phyloP scores from a whole-genome alignment of 2,113 vertebrate genomes.

The Brachypteracias leptosomus region DNA sequence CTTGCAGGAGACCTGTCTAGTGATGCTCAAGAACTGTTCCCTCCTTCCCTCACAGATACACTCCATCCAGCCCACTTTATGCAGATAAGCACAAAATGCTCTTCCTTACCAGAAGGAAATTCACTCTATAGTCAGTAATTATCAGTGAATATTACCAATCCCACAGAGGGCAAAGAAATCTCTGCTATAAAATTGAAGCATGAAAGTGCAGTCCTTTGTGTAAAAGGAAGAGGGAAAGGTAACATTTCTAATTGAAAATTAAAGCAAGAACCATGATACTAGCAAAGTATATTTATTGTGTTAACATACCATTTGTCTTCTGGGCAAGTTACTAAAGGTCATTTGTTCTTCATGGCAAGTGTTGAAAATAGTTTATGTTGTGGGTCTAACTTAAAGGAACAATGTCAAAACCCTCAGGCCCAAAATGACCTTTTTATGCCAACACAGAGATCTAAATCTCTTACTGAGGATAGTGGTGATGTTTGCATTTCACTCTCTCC shows the following conservation, averaged over 20 bases:
- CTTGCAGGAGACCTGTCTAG: not conserved
- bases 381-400: conserved; percentile 82
- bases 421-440: conserved; percentile 75
- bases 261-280: conserved; percentile 46
- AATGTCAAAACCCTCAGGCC: conserved; percentile 76
- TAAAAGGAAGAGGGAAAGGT: conserved; percentile 7
- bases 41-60: not conserved
- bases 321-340: conserved; percentile 83
- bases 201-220: not conserved
- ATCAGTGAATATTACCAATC: conserved; percentile 1
- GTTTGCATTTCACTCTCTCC: conserved; percentile 48
- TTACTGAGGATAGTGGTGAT: conserved; percentile 62
- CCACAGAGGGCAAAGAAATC: not conserved
- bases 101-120: conserved; percentile 34
- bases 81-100: conserved; percentile 10
- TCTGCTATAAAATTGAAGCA: conserved; percentile 1
- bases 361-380: conserved; percentile 81
- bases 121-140: conserved; percentile 3
- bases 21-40: not conserved
- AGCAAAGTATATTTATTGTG: conserved; percentile 73
- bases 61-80: not conserved
- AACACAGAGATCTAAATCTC: conserved; percentile 71
- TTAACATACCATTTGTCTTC: conserved; percentile 76
- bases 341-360: conserved; percentile 81
- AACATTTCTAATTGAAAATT: conserved; percentile 63